These are phyloP conservation scores for Emys orbicularis DNA, from an alignment of 2,797 vertebrate genomes.

Conservation along the genomic window DNA sequence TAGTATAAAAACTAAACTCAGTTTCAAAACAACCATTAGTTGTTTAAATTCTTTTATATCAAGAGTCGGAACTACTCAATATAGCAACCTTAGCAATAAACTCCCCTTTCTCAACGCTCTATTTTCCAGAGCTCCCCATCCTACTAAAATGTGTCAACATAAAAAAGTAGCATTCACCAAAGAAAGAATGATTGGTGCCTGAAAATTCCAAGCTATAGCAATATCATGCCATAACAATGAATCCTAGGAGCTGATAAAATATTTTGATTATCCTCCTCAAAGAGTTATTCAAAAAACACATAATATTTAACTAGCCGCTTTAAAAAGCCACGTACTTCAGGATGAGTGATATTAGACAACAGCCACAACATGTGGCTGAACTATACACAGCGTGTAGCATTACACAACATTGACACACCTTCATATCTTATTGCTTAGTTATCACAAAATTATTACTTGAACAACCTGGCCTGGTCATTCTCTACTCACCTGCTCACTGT, in stretches of 20 bases:
- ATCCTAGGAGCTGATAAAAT: slow-evolving; percentile 8
- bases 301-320: not conserved
- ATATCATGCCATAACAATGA: not conserved
- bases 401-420: not conserved
- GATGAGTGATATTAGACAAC: not conserved
- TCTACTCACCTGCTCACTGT: slow-evolving; percentile 96
- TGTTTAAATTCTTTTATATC: not conserved
- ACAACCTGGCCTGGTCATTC: not conserved
- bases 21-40: not conserved
- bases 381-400: not conserved
- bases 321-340: not conserved
- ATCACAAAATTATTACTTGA: not conserved
- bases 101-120: not conserved
- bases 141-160: not conserved
- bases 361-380: not conserved
- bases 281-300: not conserved
- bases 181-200: not conserved
- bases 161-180: slow-evolving; percentile 8
- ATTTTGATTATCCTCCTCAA: not conserved
- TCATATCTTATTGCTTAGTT: not conserved
- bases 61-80: not conserved
- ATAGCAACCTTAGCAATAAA: not conserved
- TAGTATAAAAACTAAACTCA: not conserved
- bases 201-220: not conserved
- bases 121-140: not conserved